These are phyloP conservation scores for Epizoanthus illoricatus DNA, from an alignment of 92 coral and sea anemone species.

Conservation along the genomic window DNA sequence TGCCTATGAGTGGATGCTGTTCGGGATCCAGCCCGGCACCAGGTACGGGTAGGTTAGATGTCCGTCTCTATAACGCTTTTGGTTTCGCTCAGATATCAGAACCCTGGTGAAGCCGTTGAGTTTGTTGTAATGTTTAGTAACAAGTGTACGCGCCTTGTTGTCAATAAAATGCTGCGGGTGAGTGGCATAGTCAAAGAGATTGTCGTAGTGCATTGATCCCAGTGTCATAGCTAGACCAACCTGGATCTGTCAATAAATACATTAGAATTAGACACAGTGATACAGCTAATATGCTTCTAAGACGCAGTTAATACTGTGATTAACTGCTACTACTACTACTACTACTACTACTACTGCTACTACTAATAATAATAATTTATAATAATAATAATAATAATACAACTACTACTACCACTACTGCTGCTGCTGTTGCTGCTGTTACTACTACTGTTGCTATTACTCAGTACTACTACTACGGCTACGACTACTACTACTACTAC, in stretches of 20 bases:
- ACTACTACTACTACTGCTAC: too few species aligned
- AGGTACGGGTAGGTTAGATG: conserved; percentile 86
- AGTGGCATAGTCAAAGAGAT: conserved; percentile 68
- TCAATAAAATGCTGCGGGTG: conserved; percentile 29
- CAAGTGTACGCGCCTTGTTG: conserved; percentile 50
- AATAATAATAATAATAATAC: too few species aligned
- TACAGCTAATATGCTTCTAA: too few species aligned
- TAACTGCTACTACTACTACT: too few species aligned
- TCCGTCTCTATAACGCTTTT: conserved; percentile 52
- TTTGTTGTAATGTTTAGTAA: conserved; percentile 53
- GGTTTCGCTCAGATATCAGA: conserved; percentile 53
- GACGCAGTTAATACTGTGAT: too few species aligned
- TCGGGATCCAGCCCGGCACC: conserved; percentile 90
- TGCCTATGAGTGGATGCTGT: conserved; percentile 81
- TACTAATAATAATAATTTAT: too few species aligned
- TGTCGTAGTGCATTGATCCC: conserved; percentile 65
- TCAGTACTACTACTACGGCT: too few species aligned
- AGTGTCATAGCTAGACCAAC: conserved; percentile 68
- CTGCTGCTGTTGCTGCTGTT: too few species aligned
- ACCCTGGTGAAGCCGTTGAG: conserved; percentile 51
- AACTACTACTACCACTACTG: too few species aligned
- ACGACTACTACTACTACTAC: too few species aligned
- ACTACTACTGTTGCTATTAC: too few species aligned
- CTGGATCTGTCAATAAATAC: conserved; percentile 46
- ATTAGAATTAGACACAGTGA: neutral